phyloP scores from a whole-genome alignment of 2,797 vertebrate genomes.

The Urocyon cinereoargenteus region DNA sequence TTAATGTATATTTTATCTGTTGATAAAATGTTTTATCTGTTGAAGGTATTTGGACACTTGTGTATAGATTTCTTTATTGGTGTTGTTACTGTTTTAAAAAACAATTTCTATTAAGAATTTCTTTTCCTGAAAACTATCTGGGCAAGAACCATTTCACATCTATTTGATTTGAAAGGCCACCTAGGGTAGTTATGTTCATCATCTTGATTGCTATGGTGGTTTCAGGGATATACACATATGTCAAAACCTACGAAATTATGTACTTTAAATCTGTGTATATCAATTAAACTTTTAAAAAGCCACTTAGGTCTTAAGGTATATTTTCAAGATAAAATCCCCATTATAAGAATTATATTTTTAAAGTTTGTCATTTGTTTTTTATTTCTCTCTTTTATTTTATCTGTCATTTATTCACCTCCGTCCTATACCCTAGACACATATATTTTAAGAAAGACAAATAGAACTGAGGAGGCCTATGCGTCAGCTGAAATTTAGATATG shows the following conservation, averaged over 20 bases:
- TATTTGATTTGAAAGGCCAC: neutral
- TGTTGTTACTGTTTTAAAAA: neutral
- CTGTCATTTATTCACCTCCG: neutral
- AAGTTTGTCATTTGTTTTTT: constrained; percentile 51
- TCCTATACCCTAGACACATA: neutral
- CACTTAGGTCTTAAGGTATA: neutral
- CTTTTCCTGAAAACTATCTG: constrained; percentile 25
- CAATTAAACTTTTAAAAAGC: constrained; percentile 20
- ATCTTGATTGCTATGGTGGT: neutral
- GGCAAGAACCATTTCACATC: neutral
- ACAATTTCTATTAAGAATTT: neutral
- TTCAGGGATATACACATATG: neutral
- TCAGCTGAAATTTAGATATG: constrained; percentile 47
- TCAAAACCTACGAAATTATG: constrained; percentile 33
- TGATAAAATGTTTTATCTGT: neutral
- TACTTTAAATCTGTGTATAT: constrained; percentile 37
- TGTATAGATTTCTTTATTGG: neutral
- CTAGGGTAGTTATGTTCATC: neutral
- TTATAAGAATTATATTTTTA: constrained; percentile 23
- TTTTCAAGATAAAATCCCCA: constrained; percentile 57
- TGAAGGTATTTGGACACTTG: constrained; percentile 39
- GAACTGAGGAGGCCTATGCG: neutral
- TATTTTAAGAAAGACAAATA: constrained; percentile 63
- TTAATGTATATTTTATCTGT: constrained; percentile 49
- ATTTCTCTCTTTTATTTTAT: constrained; percentile 10